Evolutionary conservation across 2,888 invertebrate genomes (phyloP), one percentile per base, ranked within the genome.

Genomic region (Gastrophysa polygoni): DNA sequence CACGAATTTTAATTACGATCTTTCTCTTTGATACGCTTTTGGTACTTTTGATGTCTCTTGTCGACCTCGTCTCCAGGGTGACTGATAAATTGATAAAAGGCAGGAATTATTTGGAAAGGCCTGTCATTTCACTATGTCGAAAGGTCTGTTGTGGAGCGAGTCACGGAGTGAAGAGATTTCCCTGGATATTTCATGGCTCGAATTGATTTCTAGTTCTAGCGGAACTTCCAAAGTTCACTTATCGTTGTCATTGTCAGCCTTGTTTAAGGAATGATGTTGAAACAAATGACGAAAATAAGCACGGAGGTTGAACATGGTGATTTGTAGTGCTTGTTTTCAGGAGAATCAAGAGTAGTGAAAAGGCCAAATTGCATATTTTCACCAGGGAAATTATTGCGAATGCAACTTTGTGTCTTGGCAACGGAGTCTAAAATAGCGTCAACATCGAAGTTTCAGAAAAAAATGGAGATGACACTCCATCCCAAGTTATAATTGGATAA

Each of bases 231-330:
- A 24, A 24, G 24, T 24, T 24, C n/a, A n/a, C n/a, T n/a, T n/a
- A n/a, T n/a, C n/a, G n/a, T n/a, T n/a, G n/a, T n/a, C n/a, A n/a
- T n/a, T n/a, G n/a, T n/a, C n/a, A n/a, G n/a, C n/a, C n/a, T n/a
- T n/a, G n/a, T n/a, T n/a, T n/a, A n/a, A n/a, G 24, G 24, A 24
- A 14, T n/a, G 38, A 3, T 4, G 38, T 38, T 16, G 49, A 66
- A 63, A 60, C 51, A 67, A 52, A 57, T 46, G 56, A 64, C 58
- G 61, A 67, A 61, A 67, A 64, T 64, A 67, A 67, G 57, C 46
- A 60, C 48, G 21, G 47, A 62, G 49, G 24, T 54, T 58, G 61
- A 61, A 64, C 66, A 66, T 28, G 49, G 38, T 59, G 43, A 66
- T 61, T 48, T 59, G 55, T 38, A 55, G 24, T 14, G 57, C 52